A percentile compares a stretch with the other conserved stretches of the same genome.
Evolutionary conservation across 2,797 vertebrate genomes (phyloP).

Genomic region (Phrynocephalus forsythii): DNA sequence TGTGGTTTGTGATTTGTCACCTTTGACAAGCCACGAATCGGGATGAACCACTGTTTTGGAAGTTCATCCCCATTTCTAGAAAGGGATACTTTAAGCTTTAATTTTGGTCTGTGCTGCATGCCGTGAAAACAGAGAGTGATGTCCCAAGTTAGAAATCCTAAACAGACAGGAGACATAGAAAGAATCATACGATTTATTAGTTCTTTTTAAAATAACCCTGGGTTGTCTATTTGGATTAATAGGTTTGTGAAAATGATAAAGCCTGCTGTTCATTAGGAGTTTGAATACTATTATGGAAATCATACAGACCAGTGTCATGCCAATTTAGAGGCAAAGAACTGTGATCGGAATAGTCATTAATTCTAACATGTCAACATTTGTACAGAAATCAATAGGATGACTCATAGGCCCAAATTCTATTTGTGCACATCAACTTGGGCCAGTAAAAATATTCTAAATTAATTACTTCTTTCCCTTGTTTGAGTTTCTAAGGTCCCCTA

Average conservation of each 20-base stretch:
- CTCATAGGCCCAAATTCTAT: neutral
- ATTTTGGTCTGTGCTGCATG: neutral
- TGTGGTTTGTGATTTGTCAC: no score
- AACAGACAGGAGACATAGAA: neutral
- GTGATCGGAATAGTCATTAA: neutral
- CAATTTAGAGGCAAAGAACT: neutral
- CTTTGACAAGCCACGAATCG: no score
- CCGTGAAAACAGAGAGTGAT: no score
- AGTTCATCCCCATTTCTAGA: no score
- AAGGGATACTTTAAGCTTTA: no score
- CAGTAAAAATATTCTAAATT: no score
- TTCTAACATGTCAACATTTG: neutral
- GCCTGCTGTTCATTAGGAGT: neutral
- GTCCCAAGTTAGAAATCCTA: neutral
- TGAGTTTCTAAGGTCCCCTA: no score
- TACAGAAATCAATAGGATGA: neutral
- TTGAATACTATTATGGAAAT: neutral
- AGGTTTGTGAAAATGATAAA: neutral
- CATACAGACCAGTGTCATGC: neutral
- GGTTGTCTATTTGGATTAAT: neutral
- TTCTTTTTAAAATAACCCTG: neutral
- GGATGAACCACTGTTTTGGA: no score
- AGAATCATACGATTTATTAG: neutral
- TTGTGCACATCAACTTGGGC: no score
- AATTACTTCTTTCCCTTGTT: no score